Evolutionary conservation across 2,888 invertebrate species (phyloP).

Genomic region (Drosophila engyochracea): DNA sequence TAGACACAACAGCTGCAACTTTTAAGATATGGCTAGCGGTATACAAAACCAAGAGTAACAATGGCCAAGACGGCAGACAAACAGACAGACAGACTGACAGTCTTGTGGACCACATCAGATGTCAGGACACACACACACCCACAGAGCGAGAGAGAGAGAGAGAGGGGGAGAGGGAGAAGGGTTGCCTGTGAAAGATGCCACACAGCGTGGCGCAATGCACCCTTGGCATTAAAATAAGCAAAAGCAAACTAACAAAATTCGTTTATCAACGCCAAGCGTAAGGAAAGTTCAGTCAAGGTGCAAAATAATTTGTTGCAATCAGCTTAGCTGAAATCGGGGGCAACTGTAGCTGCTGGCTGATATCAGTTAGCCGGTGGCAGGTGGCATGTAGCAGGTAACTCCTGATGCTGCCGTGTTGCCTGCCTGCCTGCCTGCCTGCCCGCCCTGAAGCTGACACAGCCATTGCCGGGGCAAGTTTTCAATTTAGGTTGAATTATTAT

Average conservation of each 20-base stretch:
- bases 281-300: slow-evolving; percentile 79
- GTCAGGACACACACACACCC: slow-evolving; percentile 1
- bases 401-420: slow-evolving; percentile 8
- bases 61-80: slow-evolving; percentile 15
- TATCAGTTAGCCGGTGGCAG: slow-evolving; percentile 18
- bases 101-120: slow-evolving; percentile 36
- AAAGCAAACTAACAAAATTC: slow-evolving; percentile 80
- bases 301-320: slow-evolving; percentile 81
- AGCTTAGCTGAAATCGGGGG: slow-evolving; percentile 71
- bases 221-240: slow-evolving; percentile 73
- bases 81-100: slow-evolving; percentile 6
- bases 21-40: slow-evolving; percentile 58
- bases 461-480: slow-evolving; percentile 71
- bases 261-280: slow-evolving; percentile 80
- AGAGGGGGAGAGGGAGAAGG: neutral
- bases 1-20: slow-evolving; percentile 73
- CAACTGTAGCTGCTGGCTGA: slow-evolving; percentile 15
- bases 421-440: neutral
- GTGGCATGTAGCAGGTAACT: slow-evolving; percentile 10
- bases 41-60: slow-evolving; percentile 76
- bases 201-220: slow-evolving; percentile 38
- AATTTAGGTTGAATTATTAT: slow-evolving; percentile 83
- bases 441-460: slow-evolving; percentile 28
- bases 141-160: neutral
- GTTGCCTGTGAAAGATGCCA: slow-evolving; percentile 20